Conservation (phyloP, 2,113 vertebrate species). For the Synodontis membranacea region DNA sequence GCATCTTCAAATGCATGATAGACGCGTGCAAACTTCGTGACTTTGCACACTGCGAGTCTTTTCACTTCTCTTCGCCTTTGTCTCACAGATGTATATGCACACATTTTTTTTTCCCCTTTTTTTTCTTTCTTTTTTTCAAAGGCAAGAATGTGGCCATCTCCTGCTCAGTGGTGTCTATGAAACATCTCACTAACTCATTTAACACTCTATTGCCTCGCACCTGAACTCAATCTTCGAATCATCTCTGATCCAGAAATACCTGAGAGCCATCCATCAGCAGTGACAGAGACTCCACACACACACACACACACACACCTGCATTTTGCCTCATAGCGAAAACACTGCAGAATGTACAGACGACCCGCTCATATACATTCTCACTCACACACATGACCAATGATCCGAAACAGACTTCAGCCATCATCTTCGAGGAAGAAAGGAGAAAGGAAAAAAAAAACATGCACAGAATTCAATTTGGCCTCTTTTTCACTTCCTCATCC, state of each 20-base stretch:
- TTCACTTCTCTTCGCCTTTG: not conserved
- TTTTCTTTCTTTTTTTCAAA: not conserved
- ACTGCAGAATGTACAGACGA: slow-evolving; percentile 7
- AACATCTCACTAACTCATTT: slow-evolving; percentile 63
- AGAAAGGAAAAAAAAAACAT: slow-evolving; percentile 2
- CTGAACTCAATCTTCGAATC: slow-evolving; percentile 61
- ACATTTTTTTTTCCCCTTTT: not conserved
- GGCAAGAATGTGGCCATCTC: slow-evolving; percentile 33
- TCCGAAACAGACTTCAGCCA: slow-evolving; percentile 11
- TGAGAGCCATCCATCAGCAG: slow-evolving; percentile 61
- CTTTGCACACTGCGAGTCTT: not conserved
- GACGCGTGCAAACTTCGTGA: slow-evolving; percentile 31
- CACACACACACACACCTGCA: slow-evolving; percentile 4
- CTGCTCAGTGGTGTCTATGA: slow-evolving; percentile 51
- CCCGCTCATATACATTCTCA: slow-evolving; percentile 56
- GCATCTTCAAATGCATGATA: slow-evolving; percentile 1
- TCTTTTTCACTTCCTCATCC: slow-evolving; percentile 18
- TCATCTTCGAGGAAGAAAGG: not conserved
- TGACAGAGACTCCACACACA: slow-evolving; percentile 49
- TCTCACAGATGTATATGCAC: slow-evolving; percentile 9
- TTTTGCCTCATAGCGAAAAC: slow-evolving; percentile 22
- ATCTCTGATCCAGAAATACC: slow-evolving; percentile 63
- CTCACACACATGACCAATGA: slow-evolving; percentile 33
- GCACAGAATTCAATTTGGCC: slow-evolving; percentile 21
- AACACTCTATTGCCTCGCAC: slow-evolving; percentile 66